Evolutionary conservation across 2,797 vertebrate species (phyloP).

Genomic region (Poeciliopsis infans): DNA sequence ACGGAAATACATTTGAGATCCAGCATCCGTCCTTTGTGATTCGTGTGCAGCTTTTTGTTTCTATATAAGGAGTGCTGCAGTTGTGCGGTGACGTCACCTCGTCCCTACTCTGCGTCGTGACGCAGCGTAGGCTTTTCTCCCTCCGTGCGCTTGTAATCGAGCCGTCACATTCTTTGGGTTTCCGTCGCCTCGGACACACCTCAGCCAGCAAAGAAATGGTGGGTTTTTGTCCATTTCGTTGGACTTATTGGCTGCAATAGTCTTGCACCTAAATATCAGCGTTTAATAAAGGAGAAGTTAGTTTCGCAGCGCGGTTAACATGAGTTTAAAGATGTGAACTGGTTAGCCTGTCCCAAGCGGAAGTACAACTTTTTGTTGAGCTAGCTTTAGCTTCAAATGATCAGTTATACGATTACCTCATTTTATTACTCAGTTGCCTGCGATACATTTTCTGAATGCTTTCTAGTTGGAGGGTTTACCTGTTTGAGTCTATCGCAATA

Average conservation of each 20-base stretch:
- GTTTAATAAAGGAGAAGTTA: neutral
- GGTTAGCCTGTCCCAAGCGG: constrained; percentile 58
- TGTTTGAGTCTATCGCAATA: neutral
- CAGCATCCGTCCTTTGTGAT: neutral
- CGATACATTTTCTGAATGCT: neutral
- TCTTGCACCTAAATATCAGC: neutral
- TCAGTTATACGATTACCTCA: neutral
- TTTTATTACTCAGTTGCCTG: neutral
- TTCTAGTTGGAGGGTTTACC: neutral
- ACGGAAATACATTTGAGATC: neutral
- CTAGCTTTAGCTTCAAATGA: constrained; percentile 59
- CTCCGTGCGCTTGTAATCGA: constrained; percentile 15
- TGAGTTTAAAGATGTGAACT: constrained; percentile 1
- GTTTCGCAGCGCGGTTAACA: neutral
- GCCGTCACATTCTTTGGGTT: constrained; percentile 67
- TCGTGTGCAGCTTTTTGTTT: constrained; percentile 14
- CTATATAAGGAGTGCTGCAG: constrained; percentile 60
- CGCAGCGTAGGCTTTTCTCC: constrained; percentile 33
- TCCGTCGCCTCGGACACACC: constrained; percentile 60
- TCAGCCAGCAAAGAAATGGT: constrained; percentile 72
- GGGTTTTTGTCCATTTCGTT: constrained; percentile 45
- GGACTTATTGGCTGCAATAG: accelerated
- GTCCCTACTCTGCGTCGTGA: constrained; percentile 54
- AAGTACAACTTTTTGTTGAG: constrained; percentile 70
- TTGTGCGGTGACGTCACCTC: constrained; percentile 1